Evolutionary conservation across 64 coral and sea anemone species (phyloP).

Genomic region (Cladopsammia gracilis): DNA sequence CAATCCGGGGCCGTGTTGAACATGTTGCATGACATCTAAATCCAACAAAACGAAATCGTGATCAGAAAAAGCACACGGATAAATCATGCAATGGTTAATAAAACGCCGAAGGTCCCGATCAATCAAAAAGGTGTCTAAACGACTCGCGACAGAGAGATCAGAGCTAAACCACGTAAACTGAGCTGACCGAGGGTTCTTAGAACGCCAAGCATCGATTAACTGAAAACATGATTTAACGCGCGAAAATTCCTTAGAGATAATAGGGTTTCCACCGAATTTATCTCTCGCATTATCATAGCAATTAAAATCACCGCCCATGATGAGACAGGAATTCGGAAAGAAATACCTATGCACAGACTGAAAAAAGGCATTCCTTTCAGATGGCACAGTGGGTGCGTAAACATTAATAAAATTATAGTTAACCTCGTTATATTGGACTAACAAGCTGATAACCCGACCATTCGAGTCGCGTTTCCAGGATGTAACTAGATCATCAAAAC

Average conservation of each 20-base stretch:
- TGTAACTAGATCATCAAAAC: background rate
- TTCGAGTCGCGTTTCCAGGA: background rate
- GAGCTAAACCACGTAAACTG: too few species aligned
- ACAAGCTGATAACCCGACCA: background rate
- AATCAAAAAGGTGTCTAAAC: too few species aligned
- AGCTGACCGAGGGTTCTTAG: too few species aligned
- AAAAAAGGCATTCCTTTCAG: background rate
- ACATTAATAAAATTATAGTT: background rate
- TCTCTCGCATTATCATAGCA: constrained; percentile 8
- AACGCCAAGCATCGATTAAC: too few species aligned
- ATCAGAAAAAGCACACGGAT: constrained; percentile 12
- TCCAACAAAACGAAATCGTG: background rate
- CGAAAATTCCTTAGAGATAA: too few species aligned
- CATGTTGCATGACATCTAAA: background rate
- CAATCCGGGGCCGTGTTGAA: background rate
- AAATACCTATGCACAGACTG: background rate
- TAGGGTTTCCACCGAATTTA: background rate
- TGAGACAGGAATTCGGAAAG: background rate
- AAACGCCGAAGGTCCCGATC: too few species aligned
- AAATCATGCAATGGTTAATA: background rate
- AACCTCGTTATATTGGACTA: background rate
- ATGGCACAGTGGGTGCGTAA: too few species aligned
- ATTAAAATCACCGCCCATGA: constrained; percentile 53
- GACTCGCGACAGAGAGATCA: too few species aligned
- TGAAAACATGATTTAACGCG: too few species aligned